Evolutionary conservation across 1,140 invertebrate species (phyloP), one percentile per base, ranked within the genome.

Genomic region (Drosophila arizonae): DNA sequence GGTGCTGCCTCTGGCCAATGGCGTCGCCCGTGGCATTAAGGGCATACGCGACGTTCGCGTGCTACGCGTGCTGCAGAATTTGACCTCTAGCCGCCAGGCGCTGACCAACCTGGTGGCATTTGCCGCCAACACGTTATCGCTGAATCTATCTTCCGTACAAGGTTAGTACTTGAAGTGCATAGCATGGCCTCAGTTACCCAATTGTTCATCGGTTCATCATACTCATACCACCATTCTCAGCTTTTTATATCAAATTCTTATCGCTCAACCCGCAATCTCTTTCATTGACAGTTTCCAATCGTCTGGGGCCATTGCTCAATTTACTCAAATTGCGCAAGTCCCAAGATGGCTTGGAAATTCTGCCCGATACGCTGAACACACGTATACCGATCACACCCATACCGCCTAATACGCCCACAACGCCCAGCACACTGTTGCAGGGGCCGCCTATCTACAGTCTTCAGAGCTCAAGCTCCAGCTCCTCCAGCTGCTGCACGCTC

Each of bases 111-210:
- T 93, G 39, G 73, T 93, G 24, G 92, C 93, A 13, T 93, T 93
- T 70, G 77, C 93, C 2, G 92, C 92, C 11, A 93, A 93, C 67
- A 93, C 90, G n/a, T 77, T 93, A 46, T 93, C 93, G 11, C 69
- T 90, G 71, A 92, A 93, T 33, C 74, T 93, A 36, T 92, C 92
- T 11, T 92, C 92, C 1, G 92, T 93, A 9, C 93, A 93, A 79
- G 91, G 92, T 88, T 74, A 78, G 81, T 90, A 13, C 43, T 56
- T 17, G 24, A 30, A 54, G 13, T 61, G 9, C 21, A 50, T 48
- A 26, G 52, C 24, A 33, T 11, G 26, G 33, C 3, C 39, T 54
- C 46, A 52, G 43, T 55, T 48, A 26, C 30, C 28, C 50, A 69
- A 46, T 62, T 33, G 43, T 8, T 8, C 57, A 60, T 60, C 11